phyloP scores from a whole-genome alignment of 2,113 vertebrate genomes.

The Castor canadensis region DNA sequence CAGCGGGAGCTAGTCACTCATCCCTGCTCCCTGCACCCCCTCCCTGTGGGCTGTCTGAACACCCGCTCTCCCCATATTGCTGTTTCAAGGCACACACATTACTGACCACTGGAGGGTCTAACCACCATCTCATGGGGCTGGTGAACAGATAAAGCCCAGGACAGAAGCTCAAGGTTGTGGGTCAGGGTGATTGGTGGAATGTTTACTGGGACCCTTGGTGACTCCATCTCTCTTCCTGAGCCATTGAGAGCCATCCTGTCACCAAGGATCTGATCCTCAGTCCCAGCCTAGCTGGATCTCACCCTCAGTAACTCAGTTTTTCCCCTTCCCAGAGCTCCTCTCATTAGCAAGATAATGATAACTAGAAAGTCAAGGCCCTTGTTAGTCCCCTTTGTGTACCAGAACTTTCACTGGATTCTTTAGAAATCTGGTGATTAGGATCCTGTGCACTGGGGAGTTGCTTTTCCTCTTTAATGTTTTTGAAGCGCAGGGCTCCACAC shows the following conservation, averaged over 20 bases:
- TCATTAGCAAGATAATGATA: neutral
- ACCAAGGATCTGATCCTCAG: neutral
- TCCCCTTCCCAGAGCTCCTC: neutral
- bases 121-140: slow-evolving; percentile 1
- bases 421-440: neutral
- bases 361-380: neutral
- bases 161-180: slow-evolving; percentile 40
- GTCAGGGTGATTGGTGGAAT: slow-evolving; percentile 43
- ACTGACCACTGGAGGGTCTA: slow-evolving; percentile 9
- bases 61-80: too few relatives aligned
- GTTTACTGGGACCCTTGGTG: neutral
- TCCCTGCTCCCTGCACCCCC: neutral
- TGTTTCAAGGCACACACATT: neutral
- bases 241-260: slow-evolving; percentile 42
- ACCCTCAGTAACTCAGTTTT: neutral
- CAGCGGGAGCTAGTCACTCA: neutral
- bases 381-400: neutral
- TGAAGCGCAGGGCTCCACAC: neutral
- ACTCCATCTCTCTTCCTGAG: neutral
- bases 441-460: neutral
- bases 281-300: neutral
- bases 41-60: neutral
- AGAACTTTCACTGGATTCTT: neutral
- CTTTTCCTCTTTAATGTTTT: neutral
- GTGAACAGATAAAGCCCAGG: slow-evolving; percentile 43